Evolutionary conservation across 2,888 invertebrate species (phyloP), one percentile per base, ranked within the genome.

Genomic region (Tanypteryx hageni): DNA sequence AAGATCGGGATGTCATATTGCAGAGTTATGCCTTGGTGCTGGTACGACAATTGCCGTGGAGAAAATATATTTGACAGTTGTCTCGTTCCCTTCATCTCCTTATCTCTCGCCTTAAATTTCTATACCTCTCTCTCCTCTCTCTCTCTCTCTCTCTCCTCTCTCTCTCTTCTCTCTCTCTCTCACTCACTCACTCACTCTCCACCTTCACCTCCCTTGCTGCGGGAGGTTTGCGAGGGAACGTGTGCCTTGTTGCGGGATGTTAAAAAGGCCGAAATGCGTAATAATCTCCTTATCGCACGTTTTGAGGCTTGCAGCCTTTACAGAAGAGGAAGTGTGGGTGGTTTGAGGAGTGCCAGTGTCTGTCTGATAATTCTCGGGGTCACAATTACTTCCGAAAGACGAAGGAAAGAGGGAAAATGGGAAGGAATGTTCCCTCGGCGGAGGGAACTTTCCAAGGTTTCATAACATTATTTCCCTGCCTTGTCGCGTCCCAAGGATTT

Each of bases 211-310:
- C 10, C 61, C 31, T 27, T 31, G 10, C 31, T 14, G 10, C 3
- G 31, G 82, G 13, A 44, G 8, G 76, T 7, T 61, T 18, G 3
- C 61, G 5, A 61, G 44, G 44, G 27, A 44, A 56, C n/a, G 84
- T 0, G 16, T 16, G 22, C 14, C 22, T 59, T 27, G 11, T 7
- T 27, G 31, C 16, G 27, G 14, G 31, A 44, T 57, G 56, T 44
- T 44, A 44, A 89, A 89, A 89, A 44, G 64, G 64, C 64, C 64
- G 31, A 89, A 89, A 89, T 61, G 89, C 61, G 59, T 64, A 89
- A 89, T 89, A 64, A 89, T 89, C 64, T 89, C 89, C 89, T 89
- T 89, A 89, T 89, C 89, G 31, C n/a, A 18, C n/a, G 31, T 56
- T 68, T 8, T 44, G 59, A 31, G 86, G 86, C 61, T 18, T 68